Conservation (phyloP, 2,113 vertebrate species). For the Callospermophilus lateralis region DNA sequence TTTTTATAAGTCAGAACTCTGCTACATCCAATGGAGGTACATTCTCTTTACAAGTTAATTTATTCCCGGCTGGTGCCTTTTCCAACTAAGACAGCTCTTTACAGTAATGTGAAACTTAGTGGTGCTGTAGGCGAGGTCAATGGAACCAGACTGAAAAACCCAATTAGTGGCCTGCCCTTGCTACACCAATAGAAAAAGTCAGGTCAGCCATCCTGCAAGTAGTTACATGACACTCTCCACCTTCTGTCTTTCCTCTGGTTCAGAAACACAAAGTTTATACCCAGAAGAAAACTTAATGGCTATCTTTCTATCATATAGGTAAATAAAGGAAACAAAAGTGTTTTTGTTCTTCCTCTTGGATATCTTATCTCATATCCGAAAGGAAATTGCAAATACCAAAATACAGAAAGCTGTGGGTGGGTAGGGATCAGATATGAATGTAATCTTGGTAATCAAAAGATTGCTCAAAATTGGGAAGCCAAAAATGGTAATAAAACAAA, state of each 20-base stretch:
- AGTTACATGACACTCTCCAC: neutral
- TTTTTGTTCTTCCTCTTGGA: neutral
- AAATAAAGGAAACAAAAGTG: neutral
- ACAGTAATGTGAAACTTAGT: slow-evolving; percentile 77
- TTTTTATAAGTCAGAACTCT: slow-evolving; percentile 73
- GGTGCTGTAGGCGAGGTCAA: neutral
- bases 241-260: neutral
- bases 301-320: neutral
- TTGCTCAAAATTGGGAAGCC: neutral
- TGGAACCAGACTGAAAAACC: neutral
- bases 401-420: neutral
- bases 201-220: neutral
- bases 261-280: slow-evolving; percentile 21
- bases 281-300: neutral
- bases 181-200: neutral
- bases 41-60: slow-evolving; percentile 74
- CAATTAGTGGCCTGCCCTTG: neutral
- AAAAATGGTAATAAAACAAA: neutral
- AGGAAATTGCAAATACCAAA: neutral
- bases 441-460: neutral
- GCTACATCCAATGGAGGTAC: slow-evolving; percentile 70
- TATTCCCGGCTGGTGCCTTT: slow-evolving; percentile 57
- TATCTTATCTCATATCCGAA: neutral
- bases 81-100: slow-evolving; percentile 54
- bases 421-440: neutral